These are phyloP conservation scores for Sebastes iracundus DNA, from an alignment of 2,797 vertebrate genomes.

Conservation along the genomic window DNA sequence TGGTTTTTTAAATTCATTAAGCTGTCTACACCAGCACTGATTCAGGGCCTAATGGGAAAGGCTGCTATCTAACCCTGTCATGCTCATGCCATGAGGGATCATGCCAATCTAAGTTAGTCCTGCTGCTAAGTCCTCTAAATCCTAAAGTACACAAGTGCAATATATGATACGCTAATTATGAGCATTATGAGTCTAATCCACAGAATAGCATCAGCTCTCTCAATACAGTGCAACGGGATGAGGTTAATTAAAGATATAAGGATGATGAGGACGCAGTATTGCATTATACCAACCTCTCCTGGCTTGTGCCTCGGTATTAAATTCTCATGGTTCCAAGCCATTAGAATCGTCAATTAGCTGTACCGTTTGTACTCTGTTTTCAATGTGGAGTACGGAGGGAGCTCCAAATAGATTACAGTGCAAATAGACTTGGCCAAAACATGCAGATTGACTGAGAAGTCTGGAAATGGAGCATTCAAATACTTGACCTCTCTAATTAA, in stretches of 20 bases:
- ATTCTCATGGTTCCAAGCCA: not conserved
- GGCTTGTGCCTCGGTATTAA: not conserved
- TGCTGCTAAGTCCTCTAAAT: constrained; percentile 38
- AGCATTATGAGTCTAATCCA: constrained; percentile 63
- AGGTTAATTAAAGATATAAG: constrained; percentile 42
- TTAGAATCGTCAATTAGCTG: not conserved
- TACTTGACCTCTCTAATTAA: not conserved
- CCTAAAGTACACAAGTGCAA: constrained; percentile 44
- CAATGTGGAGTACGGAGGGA: not conserved
- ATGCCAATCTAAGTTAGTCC: constrained; percentile 44
- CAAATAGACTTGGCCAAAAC: not conserved
- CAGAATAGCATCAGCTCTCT: constrained; percentile 26
- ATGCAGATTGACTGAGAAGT: not conserved
- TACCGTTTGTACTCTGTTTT: not conserved
- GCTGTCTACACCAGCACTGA: not conserved
- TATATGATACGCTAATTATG: constrained; percentile 41
- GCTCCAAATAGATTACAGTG: constrained; percentile 1
- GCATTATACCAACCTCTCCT: not conserved
- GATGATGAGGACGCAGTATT: not conserved
- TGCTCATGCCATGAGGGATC: not conserved
- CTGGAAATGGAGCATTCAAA: not conserved
- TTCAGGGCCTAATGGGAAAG: not conserved
- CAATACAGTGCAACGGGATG: not conserved
- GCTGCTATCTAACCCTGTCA: constrained; percentile 16
- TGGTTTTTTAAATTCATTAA: constrained; percentile 2